phyloP scores from a whole-genome alignment of 2,113 vertebrate genomes.

The Ploceus nigricollis region DNA sequence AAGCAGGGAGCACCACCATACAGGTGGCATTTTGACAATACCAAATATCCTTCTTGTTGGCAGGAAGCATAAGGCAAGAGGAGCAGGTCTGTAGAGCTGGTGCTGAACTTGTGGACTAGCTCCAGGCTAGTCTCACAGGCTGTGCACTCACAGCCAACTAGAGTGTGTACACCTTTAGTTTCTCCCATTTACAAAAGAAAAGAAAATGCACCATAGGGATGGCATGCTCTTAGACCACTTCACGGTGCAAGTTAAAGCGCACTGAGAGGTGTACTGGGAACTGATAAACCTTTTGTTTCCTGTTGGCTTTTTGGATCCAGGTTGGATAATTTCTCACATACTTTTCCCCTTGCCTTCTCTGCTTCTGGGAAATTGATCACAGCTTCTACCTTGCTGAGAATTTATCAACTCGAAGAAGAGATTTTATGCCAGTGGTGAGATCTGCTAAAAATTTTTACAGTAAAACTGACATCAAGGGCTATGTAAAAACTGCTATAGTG shows the following conservation, averaged over 20 bases:
- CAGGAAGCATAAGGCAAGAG: background rate
- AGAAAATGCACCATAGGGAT: background rate
- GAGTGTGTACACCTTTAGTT: background rate
- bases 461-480: background rate
- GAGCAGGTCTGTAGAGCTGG: background rate
- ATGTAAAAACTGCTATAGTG: background rate
- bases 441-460: background rate
- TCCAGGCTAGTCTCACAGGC: background rate
- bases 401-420: background rate
- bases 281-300: background rate
- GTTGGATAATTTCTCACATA: background rate
- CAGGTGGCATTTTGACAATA: background rate
- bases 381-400: background rate
- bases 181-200: background rate
- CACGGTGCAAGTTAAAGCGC: background rate
- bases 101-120: background rate
- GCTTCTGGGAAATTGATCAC: background rate
- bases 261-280: background rate
- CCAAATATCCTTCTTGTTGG: background rate
- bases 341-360: background rate
- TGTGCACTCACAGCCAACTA: background rate
- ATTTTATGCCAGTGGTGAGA: background rate
- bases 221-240: background rate
- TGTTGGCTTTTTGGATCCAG: background rate
- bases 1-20: accelerated